Evolutionary conservation across 1,140 invertebrate species (phyloP), one percentile per base, ranked within the genome.

Genomic region (Tenebrio molitor): DNA sequence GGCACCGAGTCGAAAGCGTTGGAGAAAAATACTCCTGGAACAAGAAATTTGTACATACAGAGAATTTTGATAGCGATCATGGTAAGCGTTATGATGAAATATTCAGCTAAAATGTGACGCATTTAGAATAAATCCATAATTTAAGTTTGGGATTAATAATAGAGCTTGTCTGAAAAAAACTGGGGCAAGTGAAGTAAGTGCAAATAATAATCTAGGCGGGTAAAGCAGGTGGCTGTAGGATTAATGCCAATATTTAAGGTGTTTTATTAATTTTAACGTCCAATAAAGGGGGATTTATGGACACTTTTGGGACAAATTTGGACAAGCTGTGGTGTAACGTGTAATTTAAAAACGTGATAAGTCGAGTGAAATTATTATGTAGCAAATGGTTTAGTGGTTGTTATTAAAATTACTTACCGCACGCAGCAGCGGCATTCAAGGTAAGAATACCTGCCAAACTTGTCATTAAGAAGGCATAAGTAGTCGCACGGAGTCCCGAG

Each of bases 391-490:
- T 33, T 14, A 29, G 33, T 63, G 58, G 58, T 33, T 21, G 19
- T 33, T 29, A 46, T 46, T 68, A 39, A 17, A 44, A 46, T 53
- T 72, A 81, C 81, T 85, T 87, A 92, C 93, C 93, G 82, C 93
- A 95, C 66, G 93, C 91, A 7, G 91, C 90, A 7, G 93, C 90
- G n/a, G 94, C 90, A 78, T 94, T 95, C 80, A 94, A 90, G 12
- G 93, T 93, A 53, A 95, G 81, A 33, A 91, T 87, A 19, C 90
- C 84, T 1, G 92, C 83, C 21, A 92, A 80, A n/a, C 89, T 80
- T 0, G 92, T 92, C 64, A 91, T 85, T 1, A 86, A 80, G 77
- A 92, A 92, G n/a, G 91, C 90, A 76, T 90, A 89, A 0, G 88
- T 74, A 0, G 89, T 88, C 41, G 85, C 80, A 21, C 90, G 82